phyloP scores from a whole-genome alignment of 2,888 invertebrate genomes.

The Drosophila longiperda region DNA sequence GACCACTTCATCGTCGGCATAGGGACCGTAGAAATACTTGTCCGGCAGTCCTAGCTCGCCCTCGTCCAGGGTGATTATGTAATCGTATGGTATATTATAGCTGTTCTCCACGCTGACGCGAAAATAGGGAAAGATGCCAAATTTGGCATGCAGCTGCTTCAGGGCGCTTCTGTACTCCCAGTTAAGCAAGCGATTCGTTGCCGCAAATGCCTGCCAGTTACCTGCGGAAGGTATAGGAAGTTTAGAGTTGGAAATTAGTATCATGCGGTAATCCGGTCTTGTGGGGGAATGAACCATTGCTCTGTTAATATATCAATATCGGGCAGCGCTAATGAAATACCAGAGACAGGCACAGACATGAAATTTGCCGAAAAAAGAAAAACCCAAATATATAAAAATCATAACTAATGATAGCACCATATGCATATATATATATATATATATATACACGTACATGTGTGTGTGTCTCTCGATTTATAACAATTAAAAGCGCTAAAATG shows the following conservation, averaged over 20 bases:
- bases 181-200: slow-evolving; percentile 74
- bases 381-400: neutral
- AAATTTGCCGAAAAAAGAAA: slow-evolving; percentile 36
- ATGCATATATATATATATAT: slow-evolving; percentile 14
- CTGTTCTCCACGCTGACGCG: slow-evolving; percentile 83
- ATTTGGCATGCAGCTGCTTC: slow-evolving; percentile 80
- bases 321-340: slow-evolving; percentile 47
- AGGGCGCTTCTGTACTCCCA: slow-evolving; percentile 83
- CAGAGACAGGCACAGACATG: slow-evolving; percentile 23
- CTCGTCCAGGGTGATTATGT: slow-evolving; percentile 83
- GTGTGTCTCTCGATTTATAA: slow-evolving; percentile 42
- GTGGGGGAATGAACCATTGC: slow-evolving; percentile 49
- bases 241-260: slow-evolving; percentile 31
- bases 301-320: slow-evolving; percentile 6
- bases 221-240: slow-evolving; percentile 55
- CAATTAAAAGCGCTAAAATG: slow-evolving; percentile 74
- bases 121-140: slow-evolving; percentile 84
- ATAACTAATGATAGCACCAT: slow-evolving; percentile 21
- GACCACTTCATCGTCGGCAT: slow-evolving; percentile 83
- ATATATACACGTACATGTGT: slow-evolving; percentile 11
- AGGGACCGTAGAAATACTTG: slow-evolving; percentile 82
- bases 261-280: slow-evolving; percentile 51
- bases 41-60: slow-evolving; percentile 84
- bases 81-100: slow-evolving; percentile 82
- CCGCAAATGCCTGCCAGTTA: slow-evolving; percentile 83